Base-by-base conservation (phyloP, 2,888 invertebrate species). In the Lydus trimaculatus region DNA sequence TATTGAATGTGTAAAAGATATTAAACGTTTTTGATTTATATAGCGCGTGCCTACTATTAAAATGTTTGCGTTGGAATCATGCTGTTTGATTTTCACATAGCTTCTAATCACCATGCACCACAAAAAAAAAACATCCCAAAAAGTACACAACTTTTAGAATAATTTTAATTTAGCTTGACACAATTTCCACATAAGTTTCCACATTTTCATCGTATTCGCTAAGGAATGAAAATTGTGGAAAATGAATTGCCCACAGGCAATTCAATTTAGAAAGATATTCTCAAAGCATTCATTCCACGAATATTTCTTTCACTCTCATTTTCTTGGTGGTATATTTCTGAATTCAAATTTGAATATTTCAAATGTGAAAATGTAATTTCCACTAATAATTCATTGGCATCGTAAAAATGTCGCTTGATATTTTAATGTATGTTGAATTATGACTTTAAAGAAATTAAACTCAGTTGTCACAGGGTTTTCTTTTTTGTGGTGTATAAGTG, bases 1-100 rank as follows among this genome's bases (percentile, higher is more conserved):
- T 83, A 84, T 84, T 84, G 83, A 82, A 83, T 81, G 79, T 81
- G 83, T 83, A 83, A 84, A 84, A 82, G 81, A 82, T 82, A 84
- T 84, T 84, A 84, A 83, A 82, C 79, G 81, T 74, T 79, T 75
- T 81, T 80, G 82, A 82, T 83, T 82, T 82, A 82, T 81, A 74
- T 71, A 70, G 75, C 82, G 81, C 82, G 83, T 82, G 83, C 78
- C 81, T 77, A 72, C 79, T 79, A 81, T 82, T 81, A 82, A 79
- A 80, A 76, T 81, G 82, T 82, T 82, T 83, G 82, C 80, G 77
- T 78, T 77, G 82, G 81, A 82, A 82, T 84, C 79, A 78, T 72
- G 76, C 79, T 84, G 83, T 84, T 84, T 84, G 76, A 78, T 78
- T 82, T 84, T 84, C 84, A 82, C 84, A 84, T 83, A 84, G 78